Base-by-base conservation (phyloP, 37 sponge, comb jelly and placozoan genomes). In the Halisarca cf. caerulea region DNA sequence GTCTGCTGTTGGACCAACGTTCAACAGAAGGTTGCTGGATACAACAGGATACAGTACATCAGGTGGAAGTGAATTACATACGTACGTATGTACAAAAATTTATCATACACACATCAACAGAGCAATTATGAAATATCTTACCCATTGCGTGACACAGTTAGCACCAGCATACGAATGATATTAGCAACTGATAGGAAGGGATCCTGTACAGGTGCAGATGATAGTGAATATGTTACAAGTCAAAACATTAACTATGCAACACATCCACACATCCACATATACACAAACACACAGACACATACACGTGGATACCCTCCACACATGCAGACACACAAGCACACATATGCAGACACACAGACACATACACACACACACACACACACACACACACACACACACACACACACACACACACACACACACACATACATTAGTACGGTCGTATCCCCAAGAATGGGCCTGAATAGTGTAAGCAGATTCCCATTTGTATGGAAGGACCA, bases 1-100 rank as follows among this genome's bases (percentile, higher is more conserved):
- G 79, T 94, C 92, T 27, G 80, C 83, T 2, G 92, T 94, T 23
- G 95, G 95, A 18, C 95, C 95, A 27, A 89, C 87, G 40, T 94
- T 94, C 41, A 94, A 77, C 66, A 91, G 84, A 14, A 94, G 85
- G 84, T 94, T 94, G 28, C 92, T 87, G 42, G 28, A 78, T 9
- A 15, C 30, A 51, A 21, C n/a, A 11, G 51, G 78, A 37, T 5
- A 37, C 3, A 1, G n/a, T n/a, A n/a, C n/a, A n/a, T n/a, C n/a
- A n/a, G n/a, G n/a, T n/a, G n/a, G n/a, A n/a, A n/a, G n/a, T n/a
- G n/a, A n/a, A n/a, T n/a, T n/a, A n/a, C n/a, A n/a, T n/a, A n/a
- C n/a, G n/a, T n/a, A n/a, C n/a, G n/a, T n/a, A n/a, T n/a, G n/a
- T n/a, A n/a, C n/a, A 47, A n/a, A n/a, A 11, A 47, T 47, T 47